Evolutionary conservation across 2,113 vertebrate genomes (phyloP), one percentile per base, ranked within the genome.

Genomic region (Dicaeum eximium): DNA sequence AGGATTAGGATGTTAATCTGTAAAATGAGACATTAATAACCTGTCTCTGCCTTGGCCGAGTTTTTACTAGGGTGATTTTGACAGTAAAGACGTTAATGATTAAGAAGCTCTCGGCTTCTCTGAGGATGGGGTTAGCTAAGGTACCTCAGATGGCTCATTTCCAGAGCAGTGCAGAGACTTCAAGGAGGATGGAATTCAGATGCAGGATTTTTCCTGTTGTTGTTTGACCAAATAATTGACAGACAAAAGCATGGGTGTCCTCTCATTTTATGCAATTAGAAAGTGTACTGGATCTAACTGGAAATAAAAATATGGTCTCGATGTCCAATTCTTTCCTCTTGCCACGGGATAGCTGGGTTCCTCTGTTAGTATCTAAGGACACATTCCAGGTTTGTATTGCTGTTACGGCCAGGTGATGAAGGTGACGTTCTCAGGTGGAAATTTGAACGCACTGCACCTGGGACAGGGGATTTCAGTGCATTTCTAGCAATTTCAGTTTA

Each of bases 351-450:
- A 48, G 25, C 58, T 57, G 40, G 7, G 21, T 27, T 69, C 19
- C 35, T 33, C 15, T 2, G 0, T 38, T 54, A 7, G 18, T 33
- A 38, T 50, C 14, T 71, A 2, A 27, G 9, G 15, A n/a, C 30
- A 30, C 10, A 23, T 37, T 27, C 14, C 24, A 4, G 15, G 25
- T 69, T 56, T 7, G 8, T 38, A 1, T 27, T 40, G 57, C n/a
- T 67, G 24, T 62, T 4, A 1, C 6, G 30, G 61, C 18, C 11
- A 8, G 40, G 2, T 17, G 42, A 9, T 10, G 30, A 21, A 50
- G 42, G 27, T 9, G 35, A 5, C 38, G 80, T 86, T 37, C 28
- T 92, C 4, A 8, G 19, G 35, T 21, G 33, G 38, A 3, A 12
- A 15, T 51, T 6, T 44, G 51, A 51, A 66, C 25, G 19, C 23